A percentile compares a stretch with the other conserved stretches of the same genome.
These are phyloP conservation scores for Bellardia bayeri DNA, from an alignment of 2,888 invertebrate genomes.

Conservation along the genomic window DNA sequence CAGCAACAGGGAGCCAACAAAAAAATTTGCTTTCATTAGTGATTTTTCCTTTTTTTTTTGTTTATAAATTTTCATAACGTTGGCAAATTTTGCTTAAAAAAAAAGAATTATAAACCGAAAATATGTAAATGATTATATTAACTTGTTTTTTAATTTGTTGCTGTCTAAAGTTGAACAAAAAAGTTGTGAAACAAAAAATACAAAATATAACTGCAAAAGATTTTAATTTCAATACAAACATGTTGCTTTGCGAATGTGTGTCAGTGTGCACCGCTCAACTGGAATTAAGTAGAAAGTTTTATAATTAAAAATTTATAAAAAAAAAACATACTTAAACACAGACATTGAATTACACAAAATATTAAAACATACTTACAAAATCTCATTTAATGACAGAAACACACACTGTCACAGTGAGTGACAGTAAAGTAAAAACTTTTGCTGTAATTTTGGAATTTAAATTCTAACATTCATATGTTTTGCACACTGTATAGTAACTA, in stretches of 20 bases:
- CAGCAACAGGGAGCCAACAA: slow-evolving; percentile 20
- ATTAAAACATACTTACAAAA: neutral
- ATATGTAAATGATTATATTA: slow-evolving; percentile 44
- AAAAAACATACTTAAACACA: neutral
- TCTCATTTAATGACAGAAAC: neutral
- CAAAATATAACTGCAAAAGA: slow-evolving; percentile 10
- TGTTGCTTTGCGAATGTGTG: neutral
- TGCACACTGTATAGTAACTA: too few relatives aligned
- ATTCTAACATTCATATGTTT: neutral
- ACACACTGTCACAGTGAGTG: neutral
- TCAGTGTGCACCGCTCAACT: neutral
- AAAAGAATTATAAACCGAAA: neutral
- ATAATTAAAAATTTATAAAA: slow-evolving; percentile 62
- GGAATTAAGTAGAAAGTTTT: slow-evolving; percentile 62
- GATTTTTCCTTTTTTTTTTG: slow-evolving; percentile 3
- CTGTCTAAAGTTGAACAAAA: slow-evolving; percentile 32
- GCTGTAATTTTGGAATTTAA: neutral
- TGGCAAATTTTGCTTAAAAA: neutral
- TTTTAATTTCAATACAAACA: neutral
- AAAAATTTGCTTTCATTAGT: slow-evolving; percentile 29
- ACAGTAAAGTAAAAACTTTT: slow-evolving; percentile 8
- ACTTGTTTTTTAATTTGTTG: slow-evolving; percentile 34
- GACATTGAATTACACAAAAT: neutral
- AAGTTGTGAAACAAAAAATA: neutral
- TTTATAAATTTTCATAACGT: slow-evolving; percentile 31